phyloP scores from a whole-genome alignment of 2,888 invertebrate species.

The Cephus nigrinus region DNA sequence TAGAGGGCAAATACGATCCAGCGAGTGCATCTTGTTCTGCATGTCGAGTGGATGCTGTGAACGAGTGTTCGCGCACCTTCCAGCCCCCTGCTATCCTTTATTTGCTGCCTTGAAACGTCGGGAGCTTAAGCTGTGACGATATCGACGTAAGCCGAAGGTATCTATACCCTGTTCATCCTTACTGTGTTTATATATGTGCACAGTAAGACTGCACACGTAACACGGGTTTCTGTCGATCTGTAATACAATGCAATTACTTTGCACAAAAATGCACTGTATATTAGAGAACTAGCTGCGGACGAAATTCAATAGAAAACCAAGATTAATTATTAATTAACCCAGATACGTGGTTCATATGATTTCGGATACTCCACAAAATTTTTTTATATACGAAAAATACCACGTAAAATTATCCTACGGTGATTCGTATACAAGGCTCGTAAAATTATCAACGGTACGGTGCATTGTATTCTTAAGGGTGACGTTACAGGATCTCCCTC shows the following conservation, averaged over 20 bases:
- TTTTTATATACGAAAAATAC: not conserved
- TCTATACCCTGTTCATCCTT: not conserved
- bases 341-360: too few species aligned
- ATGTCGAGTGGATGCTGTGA: not conserved
- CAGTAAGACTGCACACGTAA: not conserved
- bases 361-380: not conserved
- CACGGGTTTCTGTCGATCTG: not conserved
- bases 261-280: not conserved
- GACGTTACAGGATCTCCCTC: not conserved
- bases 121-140: not conserved
- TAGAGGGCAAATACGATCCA: not conserved
- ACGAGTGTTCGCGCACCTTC: not conserved
- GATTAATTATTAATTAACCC: too few species aligned
- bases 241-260: not conserved
- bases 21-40: not conserved
- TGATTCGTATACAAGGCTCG: not conserved
- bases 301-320: not conserved
- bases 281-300: not conserved
- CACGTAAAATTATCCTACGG: not conserved
- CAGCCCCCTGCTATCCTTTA: not conserved
- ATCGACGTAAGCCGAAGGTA: not conserved
- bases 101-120: not conserved
- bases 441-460: not conserved
- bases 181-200: not conserved
- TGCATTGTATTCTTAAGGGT: not conserved